A percentile compares a stretch with the other conserved stretches of the same genome.
These are phyloP conservation scores for Brachypteracias leptosomus DNA, from an alignment of 2,113 vertebrate genomes.

Conservation along the genomic window DNA sequence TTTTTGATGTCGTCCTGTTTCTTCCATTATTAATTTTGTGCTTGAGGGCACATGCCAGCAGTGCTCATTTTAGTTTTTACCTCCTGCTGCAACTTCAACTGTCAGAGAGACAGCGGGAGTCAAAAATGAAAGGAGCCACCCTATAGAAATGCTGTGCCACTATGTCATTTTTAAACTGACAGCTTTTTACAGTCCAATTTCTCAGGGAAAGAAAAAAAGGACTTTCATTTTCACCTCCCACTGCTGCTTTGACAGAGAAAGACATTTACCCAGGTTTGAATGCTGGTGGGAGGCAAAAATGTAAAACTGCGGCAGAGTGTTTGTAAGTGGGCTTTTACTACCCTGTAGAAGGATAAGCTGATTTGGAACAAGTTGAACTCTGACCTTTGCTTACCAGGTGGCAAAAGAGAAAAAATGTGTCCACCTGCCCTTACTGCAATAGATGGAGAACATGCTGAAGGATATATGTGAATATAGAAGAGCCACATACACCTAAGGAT, in stretches of 20 bases:
- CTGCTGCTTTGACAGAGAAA: conserved; percentile 76
- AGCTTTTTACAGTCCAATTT: conserved; percentile 76
- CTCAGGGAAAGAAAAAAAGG: conserved; percentile 71
- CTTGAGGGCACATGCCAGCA: conserved; percentile 77
- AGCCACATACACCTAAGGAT: not conserved
- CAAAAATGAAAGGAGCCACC: conserved; percentile 75
- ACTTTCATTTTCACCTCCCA: conserved; percentile 75
- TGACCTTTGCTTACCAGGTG: conserved; percentile 20
- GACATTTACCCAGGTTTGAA: conserved; percentile 70
- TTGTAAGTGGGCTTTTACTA: conserved; percentile 67
- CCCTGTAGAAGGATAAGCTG: conserved; percentile 44
- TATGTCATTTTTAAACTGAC: conserved; percentile 80
- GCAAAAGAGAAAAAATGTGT: conserved; percentile 40
- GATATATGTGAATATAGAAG: not conserved
- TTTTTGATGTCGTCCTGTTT: conserved; percentile 68
- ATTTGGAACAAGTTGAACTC: conserved; percentile 21
- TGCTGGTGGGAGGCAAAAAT: conserved; percentile 71
- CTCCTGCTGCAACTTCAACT: conserved; percentile 80
- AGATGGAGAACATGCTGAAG: not conserved
- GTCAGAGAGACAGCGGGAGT: conserved; percentile 77
- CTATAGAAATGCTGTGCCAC: conserved; percentile 76
- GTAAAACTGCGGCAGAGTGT: conserved; percentile 61
- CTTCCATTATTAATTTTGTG: conserved; percentile 81
- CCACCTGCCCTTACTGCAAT: not conserved
- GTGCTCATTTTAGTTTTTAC: conserved; percentile 74